Evolutionary conservation across 2,113 vertebrate species (phyloP).

Genomic region (Enhydra lutris): DNA sequence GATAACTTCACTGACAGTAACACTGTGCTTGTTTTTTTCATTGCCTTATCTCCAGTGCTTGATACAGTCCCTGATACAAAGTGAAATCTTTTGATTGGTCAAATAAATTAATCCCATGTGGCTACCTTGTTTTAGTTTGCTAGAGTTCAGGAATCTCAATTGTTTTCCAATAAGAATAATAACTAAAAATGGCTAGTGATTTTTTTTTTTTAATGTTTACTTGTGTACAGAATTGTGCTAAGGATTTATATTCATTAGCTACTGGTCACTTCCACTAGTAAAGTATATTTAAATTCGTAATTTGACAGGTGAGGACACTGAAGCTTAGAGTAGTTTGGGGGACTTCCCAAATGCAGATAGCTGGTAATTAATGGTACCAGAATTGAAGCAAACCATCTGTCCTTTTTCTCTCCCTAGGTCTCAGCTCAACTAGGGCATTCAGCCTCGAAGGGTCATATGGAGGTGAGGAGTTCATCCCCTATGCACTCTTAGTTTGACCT

Average conservation of each 20-base stretch:
- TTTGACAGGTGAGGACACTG: neutral
- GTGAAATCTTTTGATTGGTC: neutral
- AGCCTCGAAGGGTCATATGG: neutral
- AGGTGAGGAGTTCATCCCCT: neutral
- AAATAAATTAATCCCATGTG: neutral
- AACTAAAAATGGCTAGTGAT: neutral
- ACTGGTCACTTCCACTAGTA: neutral
- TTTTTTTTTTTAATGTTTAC: neutral
- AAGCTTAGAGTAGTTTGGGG: neutral
- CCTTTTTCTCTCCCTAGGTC: neutral
- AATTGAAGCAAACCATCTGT: neutral
- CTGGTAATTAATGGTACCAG: neutral
- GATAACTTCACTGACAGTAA: neutral
- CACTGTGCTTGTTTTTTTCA: neutral
- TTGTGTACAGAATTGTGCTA: neutral
- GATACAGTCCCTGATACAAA: neutral
- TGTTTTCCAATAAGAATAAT: neutral
- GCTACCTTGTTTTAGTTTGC: neutral
- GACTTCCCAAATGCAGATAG: neutral
- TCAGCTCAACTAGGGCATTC: neutral
- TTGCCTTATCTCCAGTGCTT: neutral
- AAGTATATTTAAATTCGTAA: neutral
- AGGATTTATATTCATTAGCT: neutral
- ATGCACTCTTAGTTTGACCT: neutral
- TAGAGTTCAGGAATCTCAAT: neutral